Evolutionary conservation across 2,113 vertebrate genomes (phyloP), one percentile per base, ranked within the genome.

Genomic region (Neolamprologus sp.): DNA sequence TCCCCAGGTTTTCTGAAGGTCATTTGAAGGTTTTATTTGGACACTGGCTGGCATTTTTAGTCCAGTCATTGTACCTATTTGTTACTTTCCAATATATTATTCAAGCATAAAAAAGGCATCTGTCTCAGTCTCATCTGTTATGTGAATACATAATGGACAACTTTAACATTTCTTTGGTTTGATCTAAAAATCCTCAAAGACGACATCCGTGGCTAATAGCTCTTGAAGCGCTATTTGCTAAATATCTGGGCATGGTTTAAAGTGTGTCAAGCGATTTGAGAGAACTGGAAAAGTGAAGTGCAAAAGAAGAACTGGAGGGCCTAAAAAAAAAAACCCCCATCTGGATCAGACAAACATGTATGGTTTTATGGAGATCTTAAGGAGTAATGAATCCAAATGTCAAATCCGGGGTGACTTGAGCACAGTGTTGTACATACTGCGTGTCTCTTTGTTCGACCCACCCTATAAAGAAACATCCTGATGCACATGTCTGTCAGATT

Each of bases 291-390:
- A 71, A 9, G n/a, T 2, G 11, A 1, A 42, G n/a, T 40, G n/a
- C 7, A 42, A 71, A 42, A 23, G 17, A 65, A 37, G 5, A 37
- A 65, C 17, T 16, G 37, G 5, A 14, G 21, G 37, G 21, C n/a
- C 65, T 71, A 3, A 23, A 42, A 42, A 7, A 4, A 6, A 53
- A 6, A 1, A 2, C 13, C 0, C 2, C 3, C 5, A 10, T 28
- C 40, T 73, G 35, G 37, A 73, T 23, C 40, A 47, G 40, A 47
- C 14, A 16, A 47, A 47, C 40, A 26, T 16, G n/a, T 7, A 16
- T 28, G 6, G 14, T 47, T 16, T 45, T 17, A 17, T 28, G 40
- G 14, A 17, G 23, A 42, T 3, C 5, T 45, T 17, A 71, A 14
- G 12, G n/a, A 71, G 12, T 42, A 21, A 71, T 40, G 13, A 26